A percentile compares a stretch with the other conserved stretches of the same genome.
Evolutionary conservation across 1,140 invertebrate species (phyloP).

Genomic region (Charaxes varanes): DNA sequence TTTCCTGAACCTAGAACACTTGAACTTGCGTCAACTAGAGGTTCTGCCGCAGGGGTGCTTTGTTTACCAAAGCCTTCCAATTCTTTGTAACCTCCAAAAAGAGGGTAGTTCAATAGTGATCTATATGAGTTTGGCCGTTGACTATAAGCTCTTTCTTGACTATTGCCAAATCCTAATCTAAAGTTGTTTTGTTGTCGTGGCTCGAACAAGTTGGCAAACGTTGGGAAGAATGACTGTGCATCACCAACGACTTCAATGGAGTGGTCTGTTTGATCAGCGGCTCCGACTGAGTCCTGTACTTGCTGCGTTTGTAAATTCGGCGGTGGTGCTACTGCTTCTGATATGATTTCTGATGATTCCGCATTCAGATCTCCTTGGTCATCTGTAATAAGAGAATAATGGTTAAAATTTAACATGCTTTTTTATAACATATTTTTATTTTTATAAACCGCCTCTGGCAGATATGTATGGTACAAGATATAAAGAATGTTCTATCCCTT

Average conservation of each 20-base stretch:
- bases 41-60: constrained; percentile 47
- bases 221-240: constrained; percentile 67
- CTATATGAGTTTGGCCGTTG: constrained; percentile 67
- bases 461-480: too few species aligned
- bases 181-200: constrained; percentile 57
- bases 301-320: constrained; percentile 23
- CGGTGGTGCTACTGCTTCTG: constrained; percentile 53
- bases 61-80: constrained; percentile 54
- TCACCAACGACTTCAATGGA: constrained; percentile 63
- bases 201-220: constrained; percentile 69
- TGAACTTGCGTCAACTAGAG: constrained; percentile 52
- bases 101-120: constrained; percentile 65
- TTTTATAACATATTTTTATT: too few species aligned
- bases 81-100: constrained; percentile 59
- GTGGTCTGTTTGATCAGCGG: constrained; percentile 48
- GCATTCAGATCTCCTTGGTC: constrained; percentile 48
- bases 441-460: too few species aligned
- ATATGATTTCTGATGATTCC: constrained; percentile 64
- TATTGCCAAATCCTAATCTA: constrained; percentile 50
- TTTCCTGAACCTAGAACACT: constrained; percentile 88
- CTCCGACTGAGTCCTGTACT: constrained; percentile 29
- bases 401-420: too few species aligned
- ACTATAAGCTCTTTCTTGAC: constrained; percentile 69
- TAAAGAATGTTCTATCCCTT: neutral
- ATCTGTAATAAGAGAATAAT: constrained; percentile 51